Evolutionary conservation across 2,888 invertebrate genomes (phyloP).

Genomic region (Camptogramma bilineatum): DNA sequence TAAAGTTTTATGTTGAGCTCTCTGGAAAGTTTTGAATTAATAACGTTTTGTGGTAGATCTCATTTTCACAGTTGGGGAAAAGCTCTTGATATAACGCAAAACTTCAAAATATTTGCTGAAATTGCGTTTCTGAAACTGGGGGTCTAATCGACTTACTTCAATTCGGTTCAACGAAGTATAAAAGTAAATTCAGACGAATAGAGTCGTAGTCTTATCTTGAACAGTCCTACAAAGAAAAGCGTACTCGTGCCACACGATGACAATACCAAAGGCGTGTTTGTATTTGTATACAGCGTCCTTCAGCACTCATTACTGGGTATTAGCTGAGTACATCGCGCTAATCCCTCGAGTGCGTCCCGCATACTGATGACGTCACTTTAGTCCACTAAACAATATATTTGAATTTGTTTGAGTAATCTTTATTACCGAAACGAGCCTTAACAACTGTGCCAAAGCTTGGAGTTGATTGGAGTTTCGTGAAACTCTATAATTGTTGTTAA

Average conservation of each 20-base stretch:
- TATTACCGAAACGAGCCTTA: conserved; percentile 25
- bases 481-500: not conserved
- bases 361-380: conserved; percentile 30
- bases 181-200: not conserved
- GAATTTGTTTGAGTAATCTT: conserved; percentile 24
- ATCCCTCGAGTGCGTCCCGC: conserved; percentile 32
- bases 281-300: conserved; percentile 35
- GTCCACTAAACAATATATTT: conserved; percentile 7
- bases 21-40: not conserved
- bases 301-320: conserved; percentile 40
- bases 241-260: conserved; percentile 1
- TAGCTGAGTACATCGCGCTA: conserved; percentile 34
- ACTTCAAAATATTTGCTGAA: not conserved
- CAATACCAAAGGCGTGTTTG: not conserved
- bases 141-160: not conserved
- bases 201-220: not conserved
- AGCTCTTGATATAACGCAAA: not conserved
- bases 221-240: not conserved
- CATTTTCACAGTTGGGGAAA: not conserved
- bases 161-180: not conserved
- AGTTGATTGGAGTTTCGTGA: conserved; percentile 11
- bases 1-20: not conserved
- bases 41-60: not conserved
- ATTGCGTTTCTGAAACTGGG: not conserved
- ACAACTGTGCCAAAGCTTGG: conserved; percentile 19